Conservation (phyloP, 2,797 vertebrate genomes). For the Macroramphosus scolopax region DNA sequence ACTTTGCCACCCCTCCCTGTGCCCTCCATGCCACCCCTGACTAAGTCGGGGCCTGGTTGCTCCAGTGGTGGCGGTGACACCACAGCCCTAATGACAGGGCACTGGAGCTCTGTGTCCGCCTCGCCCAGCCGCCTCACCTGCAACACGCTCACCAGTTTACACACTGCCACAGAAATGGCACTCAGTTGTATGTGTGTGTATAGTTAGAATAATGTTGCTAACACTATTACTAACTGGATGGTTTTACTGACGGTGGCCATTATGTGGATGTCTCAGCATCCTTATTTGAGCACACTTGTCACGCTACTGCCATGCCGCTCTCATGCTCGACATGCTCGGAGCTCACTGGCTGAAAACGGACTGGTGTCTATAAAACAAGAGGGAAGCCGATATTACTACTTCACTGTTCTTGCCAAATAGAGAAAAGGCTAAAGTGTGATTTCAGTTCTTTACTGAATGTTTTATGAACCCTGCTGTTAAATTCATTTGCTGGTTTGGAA, state of each 20-base stretch:
- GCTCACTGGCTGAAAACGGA: constrained; percentile 31
- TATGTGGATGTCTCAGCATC: constrained; percentile 72
- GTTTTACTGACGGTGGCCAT: constrained; percentile 73
- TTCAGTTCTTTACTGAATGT: not conserved
- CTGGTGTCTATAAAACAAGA: constrained; percentile 45
- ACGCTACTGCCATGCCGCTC: constrained; percentile 69
- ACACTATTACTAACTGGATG: constrained; percentile 73
- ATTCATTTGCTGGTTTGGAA: too few relatives aligned
- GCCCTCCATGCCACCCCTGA: constrained; percentile 77
- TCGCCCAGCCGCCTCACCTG: constrained; percentile 77
- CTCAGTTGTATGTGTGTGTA: constrained; percentile 49
- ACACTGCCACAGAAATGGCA: constrained; percentile 48
- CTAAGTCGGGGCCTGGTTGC: constrained; percentile 58
- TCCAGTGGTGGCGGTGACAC: constrained; percentile 63
- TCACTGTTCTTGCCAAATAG: constrained; percentile 21
- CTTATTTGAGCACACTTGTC: constrained; percentile 70
- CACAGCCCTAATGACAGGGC: constrained; percentile 75
- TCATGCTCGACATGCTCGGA: constrained; percentile 55
- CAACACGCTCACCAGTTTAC: constrained; percentile 66
- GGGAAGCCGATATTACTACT: constrained; percentile 7
- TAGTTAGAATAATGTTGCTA: constrained; percentile 67
- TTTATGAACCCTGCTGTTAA: constrained; percentile 1
- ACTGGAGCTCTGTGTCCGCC: constrained; percentile 59
- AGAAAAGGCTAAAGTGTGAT: constrained; percentile 25
- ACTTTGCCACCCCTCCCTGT: constrained; percentile 61